Conservation (phyloP, 1,140 invertebrate species). For the Drosophila hydei region DNA sequence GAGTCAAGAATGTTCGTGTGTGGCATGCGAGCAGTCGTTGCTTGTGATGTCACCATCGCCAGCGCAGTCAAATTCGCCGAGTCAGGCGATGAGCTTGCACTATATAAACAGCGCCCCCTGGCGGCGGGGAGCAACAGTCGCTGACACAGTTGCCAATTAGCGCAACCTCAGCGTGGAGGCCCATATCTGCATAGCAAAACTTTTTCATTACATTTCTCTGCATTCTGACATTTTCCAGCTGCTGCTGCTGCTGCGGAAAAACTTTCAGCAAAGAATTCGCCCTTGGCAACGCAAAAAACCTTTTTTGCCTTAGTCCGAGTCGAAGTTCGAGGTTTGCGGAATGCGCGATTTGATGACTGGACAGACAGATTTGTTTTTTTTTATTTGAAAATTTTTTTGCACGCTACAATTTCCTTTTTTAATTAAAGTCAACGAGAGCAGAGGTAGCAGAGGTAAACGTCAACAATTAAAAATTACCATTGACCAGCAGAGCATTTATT, state of each 20-base stretch:
- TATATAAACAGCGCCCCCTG: conserved; percentile 43
- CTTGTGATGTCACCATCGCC: conserved; percentile 54
- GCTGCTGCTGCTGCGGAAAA: conserved; percentile 30
- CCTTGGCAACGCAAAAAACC: conserved; percentile 20
- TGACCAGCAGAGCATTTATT: conserved; percentile 69
- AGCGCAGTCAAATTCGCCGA: conserved; percentile 27
- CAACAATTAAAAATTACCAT: conserved; percentile 73
- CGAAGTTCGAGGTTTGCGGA: conserved; percentile 31
- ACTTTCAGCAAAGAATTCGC: not conserved
- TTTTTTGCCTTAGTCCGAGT: not conserved
- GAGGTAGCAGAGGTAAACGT: conserved; percentile 4
- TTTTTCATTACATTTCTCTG: conserved; percentile 35
- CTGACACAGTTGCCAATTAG: conserved; percentile 43
- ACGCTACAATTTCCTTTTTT: conserved; percentile 42
- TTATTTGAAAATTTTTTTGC: conserved; percentile 37
- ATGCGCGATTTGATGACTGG: conserved; percentile 20
- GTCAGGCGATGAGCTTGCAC: conserved; percentile 48
- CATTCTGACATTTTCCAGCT: conserved; percentile 45
- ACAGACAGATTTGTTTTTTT: conserved; percentile 9
- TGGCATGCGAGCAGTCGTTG: conserved; percentile 54
- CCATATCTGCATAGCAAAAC: conserved; percentile 15
- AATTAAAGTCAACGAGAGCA: conserved; percentile 52
- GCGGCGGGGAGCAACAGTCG: conserved; percentile 6
- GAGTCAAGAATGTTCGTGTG: conserved; percentile 74
- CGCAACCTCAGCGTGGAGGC: conserved; percentile 7